Conservation (phyloP, 2,888 invertebrate genomes). For the Cephus pygmeus region DNA sequence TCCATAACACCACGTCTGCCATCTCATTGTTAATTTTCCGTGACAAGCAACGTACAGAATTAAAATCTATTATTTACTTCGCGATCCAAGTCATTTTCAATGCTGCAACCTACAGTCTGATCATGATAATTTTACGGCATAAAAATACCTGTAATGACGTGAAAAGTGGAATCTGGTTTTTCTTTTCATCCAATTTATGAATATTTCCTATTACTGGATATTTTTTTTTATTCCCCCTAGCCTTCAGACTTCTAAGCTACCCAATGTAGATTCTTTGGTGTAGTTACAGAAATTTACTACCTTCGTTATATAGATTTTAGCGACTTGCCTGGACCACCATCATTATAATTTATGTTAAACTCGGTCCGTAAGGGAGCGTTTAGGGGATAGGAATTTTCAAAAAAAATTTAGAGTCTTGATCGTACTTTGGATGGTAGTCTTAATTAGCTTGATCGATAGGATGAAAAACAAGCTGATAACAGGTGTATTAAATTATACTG, state of each 20-base stretch:
- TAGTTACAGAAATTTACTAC: neutral
- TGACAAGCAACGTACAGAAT: neutral
- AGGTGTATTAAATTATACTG: neutral
- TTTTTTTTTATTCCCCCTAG: neutral
- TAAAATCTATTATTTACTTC: neutral
- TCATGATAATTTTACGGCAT: neutral
- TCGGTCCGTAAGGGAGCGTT: no score
- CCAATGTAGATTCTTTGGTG: neutral
- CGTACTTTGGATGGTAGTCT: neutral
- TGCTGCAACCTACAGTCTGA: neutral
- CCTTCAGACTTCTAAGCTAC: neutral
- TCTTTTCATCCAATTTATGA: neutral
- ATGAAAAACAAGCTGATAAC: neutral
- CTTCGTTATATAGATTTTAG: neutral
- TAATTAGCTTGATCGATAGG: neutral
- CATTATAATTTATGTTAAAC: no score
- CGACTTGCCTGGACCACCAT: no score
- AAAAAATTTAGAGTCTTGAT: neutral
- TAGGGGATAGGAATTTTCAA: neutral
- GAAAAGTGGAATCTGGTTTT: neutral
- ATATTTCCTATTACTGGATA: neutral
- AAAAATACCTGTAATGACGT: neutral
- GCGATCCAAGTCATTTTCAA: neutral
- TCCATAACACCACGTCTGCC: neutral
- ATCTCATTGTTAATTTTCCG: no score